Base-by-base conservation (phyloP, 2,888 invertebrate genomes). In the Achlya flavicornis region DNA sequence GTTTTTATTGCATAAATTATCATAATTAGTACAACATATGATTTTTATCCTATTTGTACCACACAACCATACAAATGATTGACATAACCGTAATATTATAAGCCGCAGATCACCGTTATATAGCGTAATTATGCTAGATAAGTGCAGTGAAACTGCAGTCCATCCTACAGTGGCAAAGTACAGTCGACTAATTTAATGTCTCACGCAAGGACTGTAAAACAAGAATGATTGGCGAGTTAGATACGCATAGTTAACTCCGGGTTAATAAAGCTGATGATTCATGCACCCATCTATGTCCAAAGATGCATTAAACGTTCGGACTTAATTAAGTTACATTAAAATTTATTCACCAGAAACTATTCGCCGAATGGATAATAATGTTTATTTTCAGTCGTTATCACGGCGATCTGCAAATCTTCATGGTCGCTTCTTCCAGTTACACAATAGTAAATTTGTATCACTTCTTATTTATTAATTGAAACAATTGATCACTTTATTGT, bases 201-300 rank as follows among this genome's bases (percentile, higher is more conserved):
- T 77, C 78, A 78, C 77, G 74, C 76, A 62, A 70, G 62, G 69
- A 72, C 71, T 72, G 73, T 83, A 76, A 80, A 83, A 70, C 65
- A 57, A 63, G 69, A 72, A 71, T 74, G 75, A 78, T 77, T 74
- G 73, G 64, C 71, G 68, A 61, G 61, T 79, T 78, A 77, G 77
- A 79, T 74, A 74, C 72, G 66, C 65, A 65, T 67, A 70, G 75
- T 80, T 78, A 81, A 76, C 68, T 71, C 63, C 63, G 59, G 72
- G 78, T 77, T 76, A 81, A 83, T 85, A 82, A 83, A 83, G 74
- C 65, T 66, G 65, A 67, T 83, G 84, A 85, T 84, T 85, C 79
- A 84, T 76, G 32, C 67, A 46, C 65, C 66, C 63, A 59, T 59
- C 58, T 59, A 16, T 38, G 58, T 59, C 35, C n/a, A 35, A 59